A percentile compares a stretch with the other conserved stretches of the same genome.
These are phyloP conservation scores for Phrixothrix hirtus DNA, from an alignment of 2,888 invertebrate species.

Conservation along the genomic window DNA sequence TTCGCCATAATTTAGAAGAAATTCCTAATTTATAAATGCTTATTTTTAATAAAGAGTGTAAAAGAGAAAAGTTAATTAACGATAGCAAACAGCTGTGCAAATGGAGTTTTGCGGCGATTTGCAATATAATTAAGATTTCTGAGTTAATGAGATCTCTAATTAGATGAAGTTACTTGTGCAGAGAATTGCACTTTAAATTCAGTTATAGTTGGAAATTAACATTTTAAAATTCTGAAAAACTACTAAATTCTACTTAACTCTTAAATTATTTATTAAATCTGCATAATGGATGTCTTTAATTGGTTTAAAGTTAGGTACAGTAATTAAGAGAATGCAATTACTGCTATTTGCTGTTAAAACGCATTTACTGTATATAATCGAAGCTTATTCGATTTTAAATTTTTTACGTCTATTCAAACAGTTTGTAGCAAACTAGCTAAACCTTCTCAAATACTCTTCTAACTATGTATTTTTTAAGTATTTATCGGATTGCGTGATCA, in stretches of 20 bases:
- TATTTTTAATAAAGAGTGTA: too few relatives aligned
- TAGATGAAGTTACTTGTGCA: conserved; percentile 23
- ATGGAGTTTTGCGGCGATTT: conserved; percentile 34
- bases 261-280: not conserved
- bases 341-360: too few relatives aligned
- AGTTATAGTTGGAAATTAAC: conserved; percentile 26
- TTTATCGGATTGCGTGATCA: too few relatives aligned
- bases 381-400: too few relatives aligned
- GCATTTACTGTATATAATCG: too few relatives aligned
- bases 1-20: too few relatives aligned
- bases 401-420: too few relatives aligned
- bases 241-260: conserved; percentile 4
- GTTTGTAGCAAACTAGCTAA: too few relatives aligned
- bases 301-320: not conserved
- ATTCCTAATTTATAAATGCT: too few relatives aligned
- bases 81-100: conserved; percentile 33
- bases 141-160: conserved; percentile 38
- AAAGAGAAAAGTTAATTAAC: too few relatives aligned
- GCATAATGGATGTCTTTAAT: not conserved
- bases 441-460: too few relatives aligned
- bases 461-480: too few relatives aligned
- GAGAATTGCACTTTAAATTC: conserved; percentile 23
- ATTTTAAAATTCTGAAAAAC: conserved; percentile 10
- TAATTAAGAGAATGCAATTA: not conserved
- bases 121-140: conserved; percentile 38